Conservation (phyloP, 92 coral and sea anemone species). For the Micromussa lordhowensis region DNA sequence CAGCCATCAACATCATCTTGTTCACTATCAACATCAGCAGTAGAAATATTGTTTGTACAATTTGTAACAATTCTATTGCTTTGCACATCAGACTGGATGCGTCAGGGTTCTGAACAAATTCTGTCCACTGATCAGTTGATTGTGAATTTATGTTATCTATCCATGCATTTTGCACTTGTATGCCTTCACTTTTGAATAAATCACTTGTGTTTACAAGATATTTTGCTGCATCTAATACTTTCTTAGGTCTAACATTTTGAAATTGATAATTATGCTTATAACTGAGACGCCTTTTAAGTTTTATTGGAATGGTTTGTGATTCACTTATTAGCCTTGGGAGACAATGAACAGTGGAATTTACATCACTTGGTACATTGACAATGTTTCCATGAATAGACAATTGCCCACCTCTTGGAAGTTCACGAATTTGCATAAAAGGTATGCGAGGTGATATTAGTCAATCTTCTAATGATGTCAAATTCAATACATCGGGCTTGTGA, state of each 20-base stretch:
- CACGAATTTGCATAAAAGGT: background rate
- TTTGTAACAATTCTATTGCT: background rate
- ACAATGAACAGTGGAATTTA: conserved; percentile 51
- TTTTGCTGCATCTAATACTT: conserved; percentile 52
- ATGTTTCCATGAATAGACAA: background rate
- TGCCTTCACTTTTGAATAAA: conserved; percentile 50
- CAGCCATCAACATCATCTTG: conserved; percentile 21
- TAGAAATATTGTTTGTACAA: background rate
- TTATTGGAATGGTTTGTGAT: conserved; percentile 16
- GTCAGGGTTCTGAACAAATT: conserved; percentile 1
- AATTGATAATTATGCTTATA: conserved; percentile 51
- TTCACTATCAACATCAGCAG: background rate
- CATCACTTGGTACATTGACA: conserved; percentile 56
- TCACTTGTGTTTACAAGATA: conserved; percentile 45
- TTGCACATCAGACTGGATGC: no score
- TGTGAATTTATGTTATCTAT: background rate
- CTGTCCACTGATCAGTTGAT: conserved; percentile 37
- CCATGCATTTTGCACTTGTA: conserved; percentile 35
- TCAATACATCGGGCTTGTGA: conserved; percentile 36
- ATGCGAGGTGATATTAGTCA: background rate
- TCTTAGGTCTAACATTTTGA: conserved; percentile 7
- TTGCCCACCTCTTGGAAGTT: background rate
- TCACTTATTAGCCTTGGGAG: conserved; percentile 12
- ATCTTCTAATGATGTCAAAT: conserved; percentile 53
- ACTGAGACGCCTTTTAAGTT: background rate